Base-by-base conservation (phyloP, 2,888 invertebrate genomes). In the Prosopocoilus inquinatus region DNA sequence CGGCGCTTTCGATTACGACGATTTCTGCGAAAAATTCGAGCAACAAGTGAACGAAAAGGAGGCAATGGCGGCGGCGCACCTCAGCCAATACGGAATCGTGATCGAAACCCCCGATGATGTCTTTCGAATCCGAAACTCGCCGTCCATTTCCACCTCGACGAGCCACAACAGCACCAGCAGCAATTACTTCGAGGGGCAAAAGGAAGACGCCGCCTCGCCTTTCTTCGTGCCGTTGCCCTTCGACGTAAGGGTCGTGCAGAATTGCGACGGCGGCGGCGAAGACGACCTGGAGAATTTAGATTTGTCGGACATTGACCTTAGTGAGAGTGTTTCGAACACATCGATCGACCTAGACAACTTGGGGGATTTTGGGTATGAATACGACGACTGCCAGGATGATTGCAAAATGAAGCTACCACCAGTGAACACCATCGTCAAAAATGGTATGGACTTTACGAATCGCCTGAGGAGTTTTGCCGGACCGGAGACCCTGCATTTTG, bases 1-100 rank as follows among this genome's bases (percentile, higher is more conserved):
- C n/a, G n/a, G n/a, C n/a, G n/a, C n/a, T n/a, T 74, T 74, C 59
- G 74, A 75, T 61, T 75, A 74, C 53, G 67, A 69, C 54, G 73
- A 74, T 43, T 75, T 75, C 55, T 72, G 69, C 8, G 67, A 68
- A 35, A 67, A 69, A 54, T 75, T 75, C 61, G 70, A 73, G 11
- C 55, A 67, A 68, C 50, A 53, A 28, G 53, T 59, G 41, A 58
- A 58, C 36, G 36, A 53, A 44, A 12, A 48, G n/a, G n/a, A n/a
- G n/a, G n/a, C n/a, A 11, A 43, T 15, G 9, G 34, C 34, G 2
- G 35, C 34, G n/a, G 47, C 41, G n/a, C 9, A 33, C 35, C 38
- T 16, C 35, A 9, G 41, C 4, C 39, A 47, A 16, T 33, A 46
- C 35, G 32, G 36, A 9, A 47, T 33, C 12, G 38, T 47, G 3